A percentile compares a stretch with the other conserved stretches of the same genome.
These are phyloP conservation scores for Leguminivora glycinivorella DNA, from an alignment of 1,140 invertebrate genomes.

Conservation along the genomic window DNA sequence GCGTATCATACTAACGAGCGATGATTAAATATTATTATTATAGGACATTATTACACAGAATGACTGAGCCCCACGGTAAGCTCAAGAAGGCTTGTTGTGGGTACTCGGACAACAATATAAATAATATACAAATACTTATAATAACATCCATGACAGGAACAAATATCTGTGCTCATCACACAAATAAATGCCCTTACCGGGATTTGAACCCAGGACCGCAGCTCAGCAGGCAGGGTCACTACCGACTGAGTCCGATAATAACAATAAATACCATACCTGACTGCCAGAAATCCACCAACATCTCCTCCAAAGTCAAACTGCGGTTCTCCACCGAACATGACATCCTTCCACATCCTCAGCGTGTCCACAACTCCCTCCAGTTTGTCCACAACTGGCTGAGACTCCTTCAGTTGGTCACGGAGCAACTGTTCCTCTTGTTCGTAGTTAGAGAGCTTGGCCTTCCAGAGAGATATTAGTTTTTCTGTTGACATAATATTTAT, in stretches of 20 bases:
- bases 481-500: constrained; percentile 47
- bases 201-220: no score
- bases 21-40: no score
- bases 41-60: no score
- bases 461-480: constrained; percentile 72
- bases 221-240: no score
- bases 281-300: constrained; percentile 61
- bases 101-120: no score
- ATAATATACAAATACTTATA: no score
- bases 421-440: constrained; percentile 77
- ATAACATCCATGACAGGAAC: no score
- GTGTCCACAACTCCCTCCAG: constrained; percentile 41
- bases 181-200: no score
- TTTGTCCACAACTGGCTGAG: constrained; percentile 28
- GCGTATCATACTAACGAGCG: no score
- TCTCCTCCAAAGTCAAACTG: constrained; percentile 65
- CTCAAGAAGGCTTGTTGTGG: no score
- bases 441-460: constrained; percentile 71
- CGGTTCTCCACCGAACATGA: constrained; percentile 59
- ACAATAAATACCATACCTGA: constrained; percentile 45
- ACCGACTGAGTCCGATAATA: constrained; percentile 12
- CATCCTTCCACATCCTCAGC: constrained; percentile 49
- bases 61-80: no score
- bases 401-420: constrained; percentile 67
- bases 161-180: no score